Base-by-base conservation (phyloP, 2,797 vertebrate genomes). In the Pipistrellus pipistrellus region DNA sequence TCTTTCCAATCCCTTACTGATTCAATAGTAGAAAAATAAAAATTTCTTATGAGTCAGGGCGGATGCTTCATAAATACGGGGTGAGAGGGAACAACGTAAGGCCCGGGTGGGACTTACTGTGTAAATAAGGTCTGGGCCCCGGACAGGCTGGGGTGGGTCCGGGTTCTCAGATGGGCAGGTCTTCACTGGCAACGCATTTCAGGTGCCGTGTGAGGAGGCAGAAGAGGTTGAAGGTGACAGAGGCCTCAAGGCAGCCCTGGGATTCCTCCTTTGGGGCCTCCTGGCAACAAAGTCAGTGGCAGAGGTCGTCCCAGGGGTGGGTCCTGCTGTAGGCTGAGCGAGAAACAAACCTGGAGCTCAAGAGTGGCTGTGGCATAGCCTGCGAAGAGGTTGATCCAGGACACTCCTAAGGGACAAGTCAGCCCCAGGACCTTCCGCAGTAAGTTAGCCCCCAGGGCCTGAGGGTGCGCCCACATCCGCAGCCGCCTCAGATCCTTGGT, bases 1-100 rank as follows among this genome's bases (percentile, higher is more conserved):
- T 25, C 11, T 35, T 10, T 13, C 38, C 44, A 59, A 3, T 46
- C 71, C 30, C 27, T 72, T 48, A 64, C 41, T 75, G 71, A 87
- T 78, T 68, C 15, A 88, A 75, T 93, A 88, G 78, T 78, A 80
- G 57, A 91, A 92, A 92, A 90, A 88, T 44, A 93, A 84, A 76
- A 35, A 27, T 59, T 69, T 84, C 53, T 35, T 8, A 23, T 20
- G 20, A 75, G 18, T 35, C 51, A 41, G 51, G 44, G 59, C 25
- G 20, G 25, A 57, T 75, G 32, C 57, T 55, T 44, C 57, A n/a
- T 88, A 64, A 88, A 51, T 12, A 23, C 27, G 30, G 46, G 21
- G 1, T 30, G 23, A 30, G 6, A 66, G 55, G 20, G 80, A 85
- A 66, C 44, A 83, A 90, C 9, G 57, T 51, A 83, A 71, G 64